phyloP scores from a whole-genome alignment of 1,140 invertebrate genomes.

The Pseudomyrmex gracilis region DNA sequence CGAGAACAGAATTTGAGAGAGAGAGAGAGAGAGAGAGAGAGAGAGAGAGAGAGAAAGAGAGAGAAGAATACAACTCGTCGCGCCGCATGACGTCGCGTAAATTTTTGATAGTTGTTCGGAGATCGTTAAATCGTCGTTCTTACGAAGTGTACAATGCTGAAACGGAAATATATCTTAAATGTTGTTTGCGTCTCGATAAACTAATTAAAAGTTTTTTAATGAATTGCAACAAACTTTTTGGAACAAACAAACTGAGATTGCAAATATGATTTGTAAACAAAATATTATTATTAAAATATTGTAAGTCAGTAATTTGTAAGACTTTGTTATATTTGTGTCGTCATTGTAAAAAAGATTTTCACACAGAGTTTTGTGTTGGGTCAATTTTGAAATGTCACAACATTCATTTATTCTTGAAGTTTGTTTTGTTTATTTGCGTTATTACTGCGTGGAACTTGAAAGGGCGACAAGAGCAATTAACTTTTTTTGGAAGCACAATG shows the following conservation, averaged over 20 bases:
- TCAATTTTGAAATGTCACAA: not conserved
- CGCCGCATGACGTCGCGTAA: conserved; percentile 21
- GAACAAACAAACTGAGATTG: not conserved
- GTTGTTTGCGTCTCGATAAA: not conserved
- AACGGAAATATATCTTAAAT: not conserved
- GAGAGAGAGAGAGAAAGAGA: too few species aligned
- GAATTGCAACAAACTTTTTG: not conserved
- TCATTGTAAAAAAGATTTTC: not conserved
- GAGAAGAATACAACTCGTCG: not conserved
- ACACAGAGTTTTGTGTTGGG: not conserved
- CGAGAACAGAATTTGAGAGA: not conserved
- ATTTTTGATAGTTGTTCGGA: conserved; percentile 4
- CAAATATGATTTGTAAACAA: not conserved
- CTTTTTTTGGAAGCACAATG: conserved; percentile 33
- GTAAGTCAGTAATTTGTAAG: not conserved
- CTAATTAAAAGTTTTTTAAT: not conserved
- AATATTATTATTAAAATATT: not conserved
- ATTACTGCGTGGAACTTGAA: conserved; percentile 21
- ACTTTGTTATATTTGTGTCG: not conserved
- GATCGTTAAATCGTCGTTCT: not conserved
- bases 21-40: too few species aligned
- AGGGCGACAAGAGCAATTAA: conserved; percentile 32
- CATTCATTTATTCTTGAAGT: not conserved
- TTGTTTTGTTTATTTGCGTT: conserved; percentile 21
- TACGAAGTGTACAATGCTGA: not conserved